Base-by-base conservation (phyloP, 2,113 vertebrate genomes). In the Haemorhous mexicanus region DNA sequence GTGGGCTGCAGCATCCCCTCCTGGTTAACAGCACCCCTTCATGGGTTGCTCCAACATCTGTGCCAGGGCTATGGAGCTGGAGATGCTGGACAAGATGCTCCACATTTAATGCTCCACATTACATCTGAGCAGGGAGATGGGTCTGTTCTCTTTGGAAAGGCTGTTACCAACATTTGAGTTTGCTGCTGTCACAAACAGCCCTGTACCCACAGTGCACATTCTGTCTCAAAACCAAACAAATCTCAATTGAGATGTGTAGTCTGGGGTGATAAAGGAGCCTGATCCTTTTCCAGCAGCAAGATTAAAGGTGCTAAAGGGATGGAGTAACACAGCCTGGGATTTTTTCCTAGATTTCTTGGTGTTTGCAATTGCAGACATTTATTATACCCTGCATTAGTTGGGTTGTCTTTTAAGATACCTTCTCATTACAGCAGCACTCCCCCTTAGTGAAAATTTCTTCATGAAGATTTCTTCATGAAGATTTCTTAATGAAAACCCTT, bases 341-440 rank as follows among this genome's bases (percentile, higher is more conserved):
- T 86, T 63, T 13, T 55, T 76, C 39, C 23, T 11, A 21, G 32
- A 24, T 56, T 79, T 61, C 77, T 75, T n/a, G 32, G 18, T 39
- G 8, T 66, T 84, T 80, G 41, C 27, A 77, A 20, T 74, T 75
- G 39, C 47, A 58, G 58, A 39, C 13, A 24, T 86, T 74, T 72
- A 8, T 68, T 43, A 82, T 3, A 37, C 6, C 5, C 41, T 56
- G 32, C 26, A 20, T 20, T 14, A 47, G 8, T 32, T 0, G 0
- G 11, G 3, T 35, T 63, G 55, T 70, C 23, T 62, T 79, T 46
- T 49, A 61, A 56, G 59, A 32, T 16, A 66, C 4, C 3, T 27
- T 75, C 56, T 79, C 24, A 33, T 39, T 75, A n/a, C 4, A 26
- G 58, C 47, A 80, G 39, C 16, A 23, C 8, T 47, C 13, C 62